Evolutionary conservation across 2,888 invertebrate species (phyloP).

Genomic region (Troides helena): DNA sequence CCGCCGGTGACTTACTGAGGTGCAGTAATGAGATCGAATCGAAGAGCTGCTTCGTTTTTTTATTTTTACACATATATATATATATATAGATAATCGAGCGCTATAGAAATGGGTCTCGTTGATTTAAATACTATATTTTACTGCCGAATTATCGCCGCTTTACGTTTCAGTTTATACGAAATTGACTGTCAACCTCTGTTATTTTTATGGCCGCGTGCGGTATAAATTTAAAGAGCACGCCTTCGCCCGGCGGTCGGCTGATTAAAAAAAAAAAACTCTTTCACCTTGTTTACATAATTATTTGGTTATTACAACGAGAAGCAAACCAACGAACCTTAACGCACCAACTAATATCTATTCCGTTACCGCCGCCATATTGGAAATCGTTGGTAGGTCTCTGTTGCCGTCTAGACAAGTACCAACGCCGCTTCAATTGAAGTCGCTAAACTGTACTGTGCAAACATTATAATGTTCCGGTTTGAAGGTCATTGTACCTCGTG

Average conservation of each 20-base stretch:
- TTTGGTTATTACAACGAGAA: too few species aligned
- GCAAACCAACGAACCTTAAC: too few species aligned
- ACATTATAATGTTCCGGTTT: too few species aligned
- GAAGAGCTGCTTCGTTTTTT: constrained; percentile 5
- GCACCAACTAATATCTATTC: too few species aligned
- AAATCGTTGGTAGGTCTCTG: too few species aligned
- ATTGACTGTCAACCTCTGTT: constrained; percentile 14
- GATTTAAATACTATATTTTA: constrained; percentile 29
- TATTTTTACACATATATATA: neutral
- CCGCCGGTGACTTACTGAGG: constrained; percentile 37
- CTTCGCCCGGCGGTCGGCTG: neutral
- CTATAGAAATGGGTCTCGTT: constrained; percentile 14
- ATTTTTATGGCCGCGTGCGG: constrained; percentile 1
- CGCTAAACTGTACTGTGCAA: too few species aligned
- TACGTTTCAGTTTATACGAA: constrained; percentile 21
- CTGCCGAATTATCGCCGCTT: constrained; percentile 26
- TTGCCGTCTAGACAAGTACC: too few species aligned
- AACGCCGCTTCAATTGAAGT: too few species aligned
- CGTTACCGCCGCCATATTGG: too few species aligned
- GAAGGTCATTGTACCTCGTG: too few species aligned
- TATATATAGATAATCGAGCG: neutral
- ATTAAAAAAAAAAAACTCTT: too few species aligned
- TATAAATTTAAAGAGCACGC: constrained; percentile 12
- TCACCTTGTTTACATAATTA: too few species aligned
- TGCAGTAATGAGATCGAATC: constrained; percentile 36